Evolutionary conservation across 2,113 vertebrate genomes (phyloP), one percentile per base, ranked within the genome.

Genomic region (Rhabdomys dilectus): DNA sequence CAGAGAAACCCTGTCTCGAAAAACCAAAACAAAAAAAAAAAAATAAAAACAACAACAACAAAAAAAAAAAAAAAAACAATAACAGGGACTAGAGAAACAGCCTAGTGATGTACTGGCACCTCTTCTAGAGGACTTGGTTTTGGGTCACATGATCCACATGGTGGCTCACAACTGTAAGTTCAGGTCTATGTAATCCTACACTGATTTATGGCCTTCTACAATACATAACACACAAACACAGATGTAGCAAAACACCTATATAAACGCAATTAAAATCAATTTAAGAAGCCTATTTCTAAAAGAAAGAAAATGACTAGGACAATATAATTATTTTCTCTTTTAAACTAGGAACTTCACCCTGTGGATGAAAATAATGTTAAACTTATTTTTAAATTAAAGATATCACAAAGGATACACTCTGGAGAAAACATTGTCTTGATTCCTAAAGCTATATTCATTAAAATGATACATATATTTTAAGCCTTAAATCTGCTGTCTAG

Each of bases 381-480:
- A 66, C n/a, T 1, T 7, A 75, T 51, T 92, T 77, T 96, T 45
- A 66, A 1, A 72, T 87, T 76, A 78, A 86, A 56, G 21, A 53
- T n/a, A 91, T 29, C 16, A 0, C 36, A 82, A 91, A 88, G 2
- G 86, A 86, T 42, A 2, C 9, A 2, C 36, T 81, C 34, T 86
- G 64, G 10, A 8, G 21, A 91, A 39, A 24, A 88, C 21, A 72
- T 66, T 64, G 10, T 66, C 24, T 73, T 10, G 60, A 86, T 93
- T 51, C 36, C 5, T 1, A 24, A 92, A 90, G 45, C 13, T 16
- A 75, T 64, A 81, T 51, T 53, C 22, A 81, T 16, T 90, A 87
- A 68, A 45, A 29, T 60, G 31, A 93, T 21, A 70, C 10, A 51
- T 16, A 75, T n/a, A 85, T 86, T 97, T 94, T 34, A 93, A 24